phyloP scores from a whole-genome alignment of 2,113 vertebrate genomes.

The Columbina picui region DNA sequence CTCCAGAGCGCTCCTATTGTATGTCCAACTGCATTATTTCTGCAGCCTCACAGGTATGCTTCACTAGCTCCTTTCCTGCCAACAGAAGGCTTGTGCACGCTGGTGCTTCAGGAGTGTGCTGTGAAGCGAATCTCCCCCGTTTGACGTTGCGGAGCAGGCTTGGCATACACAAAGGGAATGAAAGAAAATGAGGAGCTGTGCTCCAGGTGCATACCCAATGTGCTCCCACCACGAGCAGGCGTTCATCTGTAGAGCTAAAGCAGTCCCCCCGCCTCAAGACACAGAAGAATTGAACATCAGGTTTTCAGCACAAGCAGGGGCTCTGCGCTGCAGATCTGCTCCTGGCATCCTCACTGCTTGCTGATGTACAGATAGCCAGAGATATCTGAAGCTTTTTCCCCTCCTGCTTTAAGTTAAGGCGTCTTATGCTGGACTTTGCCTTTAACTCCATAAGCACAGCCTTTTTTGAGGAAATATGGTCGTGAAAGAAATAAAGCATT shows the following conservation, averaged over 20 bases:
- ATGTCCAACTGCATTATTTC: accelerated
- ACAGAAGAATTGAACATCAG: accelerated
- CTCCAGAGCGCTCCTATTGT: neutral
- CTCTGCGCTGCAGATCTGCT: neutral
- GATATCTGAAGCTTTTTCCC: neutral
- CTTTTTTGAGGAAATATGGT: neutral
- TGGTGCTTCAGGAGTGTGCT: neutral
- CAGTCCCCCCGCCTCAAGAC: neutral
- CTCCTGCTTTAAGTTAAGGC: too few species aligned
- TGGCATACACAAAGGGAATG: too few species aligned
- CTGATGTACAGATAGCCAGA: neutral
- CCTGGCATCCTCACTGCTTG: neutral
- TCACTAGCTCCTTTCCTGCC: neutral
- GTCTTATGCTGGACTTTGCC: neutral
- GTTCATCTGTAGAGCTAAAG: neutral
- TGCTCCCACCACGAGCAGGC: neutral
- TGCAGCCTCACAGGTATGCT: neutral
- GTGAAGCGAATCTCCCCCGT: neutral
- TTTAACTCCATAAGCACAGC: accelerated
- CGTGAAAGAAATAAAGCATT: neutral
- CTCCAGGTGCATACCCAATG: neutral
- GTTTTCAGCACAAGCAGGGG: neutral
- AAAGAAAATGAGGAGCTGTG: neutral
- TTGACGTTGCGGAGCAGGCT: accelerated
- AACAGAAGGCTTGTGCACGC: neutral